Evolutionary conservation across 1,140 invertebrate species (phyloP).

Genomic region (Drosophila kanapiae): DNA sequence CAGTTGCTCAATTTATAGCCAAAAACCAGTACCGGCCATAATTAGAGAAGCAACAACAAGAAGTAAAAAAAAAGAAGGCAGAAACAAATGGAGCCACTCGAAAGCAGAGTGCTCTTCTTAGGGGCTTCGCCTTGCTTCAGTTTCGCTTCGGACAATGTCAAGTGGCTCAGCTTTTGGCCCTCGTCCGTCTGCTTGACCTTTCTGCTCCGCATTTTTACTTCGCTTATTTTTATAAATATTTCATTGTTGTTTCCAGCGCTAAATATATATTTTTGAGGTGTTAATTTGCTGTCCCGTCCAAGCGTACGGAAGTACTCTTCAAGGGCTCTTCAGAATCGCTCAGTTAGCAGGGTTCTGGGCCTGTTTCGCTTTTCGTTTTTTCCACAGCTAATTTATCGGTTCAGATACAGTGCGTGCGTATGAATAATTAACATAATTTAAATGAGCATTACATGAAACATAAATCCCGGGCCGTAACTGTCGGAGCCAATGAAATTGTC

Average conservation of each 20-base stretch:
- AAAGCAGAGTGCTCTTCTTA: slow-evolving; percentile 36
- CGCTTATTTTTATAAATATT: slow-evolving; percentile 11
- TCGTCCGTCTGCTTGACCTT: slow-evolving; percentile 65
- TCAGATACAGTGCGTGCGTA: slow-evolving; percentile 19
- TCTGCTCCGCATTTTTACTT: slow-evolving; percentile 30
- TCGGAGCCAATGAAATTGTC: slow-evolving; percentile 54
- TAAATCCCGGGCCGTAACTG: slow-evolving; percentile 7
- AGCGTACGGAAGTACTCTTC: slow-evolving; percentile 26
- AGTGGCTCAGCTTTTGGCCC: slow-evolving; percentile 46
- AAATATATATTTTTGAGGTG: slow-evolving; percentile 65
- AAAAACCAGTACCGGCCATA: slow-evolving; percentile 39
- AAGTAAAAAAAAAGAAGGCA: slow-evolving; percentile 5
- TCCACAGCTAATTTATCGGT: slow-evolving; percentile 25
- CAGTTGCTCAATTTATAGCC: slow-evolving; percentile 66
- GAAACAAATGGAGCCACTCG: slow-evolving; percentile 33
- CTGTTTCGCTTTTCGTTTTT: not conserved
- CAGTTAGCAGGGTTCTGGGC: slow-evolving; percentile 16
- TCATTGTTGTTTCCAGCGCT: not conserved
- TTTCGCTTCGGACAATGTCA: slow-evolving; percentile 62
- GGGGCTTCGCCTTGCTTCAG: slow-evolving; percentile 51
- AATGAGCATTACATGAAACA: slow-evolving; percentile 47
- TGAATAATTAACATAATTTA: slow-evolving; percentile 62
- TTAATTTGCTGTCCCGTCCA: slow-evolving; percentile 55
- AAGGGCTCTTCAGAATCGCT: slow-evolving; percentile 16
- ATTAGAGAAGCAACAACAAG: slow-evolving; percentile 18